These are phyloP conservation scores for Xenopus laevis DNA, from an alignment of 2,113 vertebrate species.

Conservation along the genomic window DNA sequence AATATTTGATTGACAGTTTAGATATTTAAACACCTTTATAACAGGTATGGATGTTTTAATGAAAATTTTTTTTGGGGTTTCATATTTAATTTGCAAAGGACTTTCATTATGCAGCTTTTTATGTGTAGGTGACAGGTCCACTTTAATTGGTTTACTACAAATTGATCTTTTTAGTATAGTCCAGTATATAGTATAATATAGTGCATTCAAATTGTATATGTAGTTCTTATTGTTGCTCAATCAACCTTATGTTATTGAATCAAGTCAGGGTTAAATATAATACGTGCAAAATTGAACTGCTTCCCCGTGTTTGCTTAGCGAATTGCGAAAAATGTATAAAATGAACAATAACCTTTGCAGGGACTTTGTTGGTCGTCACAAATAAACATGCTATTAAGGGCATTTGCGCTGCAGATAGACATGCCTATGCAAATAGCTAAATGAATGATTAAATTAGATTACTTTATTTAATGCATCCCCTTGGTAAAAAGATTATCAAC, in stretches of 20 bases:
- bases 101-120: too few species aligned
- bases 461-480: slow-evolving; percentile 32
- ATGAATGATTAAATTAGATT: slow-evolving; percentile 22
- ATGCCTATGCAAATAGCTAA: slow-evolving; percentile 20
- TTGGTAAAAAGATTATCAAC: slow-evolving; percentile 22
- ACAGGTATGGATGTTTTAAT: too few species aligned
- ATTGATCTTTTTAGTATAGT: too few species aligned
- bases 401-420: slow-evolving; percentile 1
- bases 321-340: background rate
- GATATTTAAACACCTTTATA: too few species aligned
- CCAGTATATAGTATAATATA: background rate
- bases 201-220: background rate
- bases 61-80: too few species aligned
- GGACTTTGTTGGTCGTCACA: slow-evolving; percentile 2
- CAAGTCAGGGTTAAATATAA: background rate
- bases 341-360: background rate
- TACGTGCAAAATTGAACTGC: background rate
- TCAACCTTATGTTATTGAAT: background rate
- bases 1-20: too few species aligned
- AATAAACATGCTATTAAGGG: slow-evolving; percentile 11
- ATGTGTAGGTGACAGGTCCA: too few species aligned
- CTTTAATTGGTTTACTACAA: too few species aligned
- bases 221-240: background rate
- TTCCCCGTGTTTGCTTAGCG: background rate
- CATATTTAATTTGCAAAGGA: too few species aligned